Conservation (phyloP, 2,888 invertebrate genomes). For the Cartodere bifasciata region DNA sequence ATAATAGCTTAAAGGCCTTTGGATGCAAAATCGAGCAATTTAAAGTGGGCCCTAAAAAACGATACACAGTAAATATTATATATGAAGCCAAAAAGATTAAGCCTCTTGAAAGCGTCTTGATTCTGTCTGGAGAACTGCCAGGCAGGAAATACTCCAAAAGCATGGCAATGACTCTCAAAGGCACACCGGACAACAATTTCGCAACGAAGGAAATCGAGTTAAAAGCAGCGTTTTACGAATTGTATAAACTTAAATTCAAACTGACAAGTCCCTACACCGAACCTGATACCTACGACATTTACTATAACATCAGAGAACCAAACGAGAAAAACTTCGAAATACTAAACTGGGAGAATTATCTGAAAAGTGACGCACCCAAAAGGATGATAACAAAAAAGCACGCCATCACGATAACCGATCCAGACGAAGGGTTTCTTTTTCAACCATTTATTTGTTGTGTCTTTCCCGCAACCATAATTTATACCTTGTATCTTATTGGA, state of each 20-base stretch:
- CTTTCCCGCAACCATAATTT: constrained; percentile 4
- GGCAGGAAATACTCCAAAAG: constrained; percentile 24
- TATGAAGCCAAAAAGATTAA: constrained; percentile 23
- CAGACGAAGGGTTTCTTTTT: constrained; percentile 8
- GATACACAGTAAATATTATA: constrained; percentile 15
- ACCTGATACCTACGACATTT: constrained; percentile 12
- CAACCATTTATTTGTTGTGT: constrained; percentile 10
- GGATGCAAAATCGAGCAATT: constrained; percentile 3
- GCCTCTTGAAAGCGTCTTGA: constrained; percentile 16
- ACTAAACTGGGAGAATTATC: background rate
- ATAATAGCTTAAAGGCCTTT: constrained; percentile 22
- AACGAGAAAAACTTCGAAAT: background rate
- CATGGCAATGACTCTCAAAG: constrained; percentile 21
- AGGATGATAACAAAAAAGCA: constrained; percentile 6
- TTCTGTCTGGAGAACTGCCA: constrained; percentile 25
- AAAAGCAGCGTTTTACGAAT: constrained; percentile 15
- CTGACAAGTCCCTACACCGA: constrained; percentile 17
- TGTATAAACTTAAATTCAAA: constrained; percentile 10
- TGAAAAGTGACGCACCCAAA: constrained; percentile 10
- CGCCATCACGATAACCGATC: constrained; percentile 5
- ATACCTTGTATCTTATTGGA: constrained; percentile 17
- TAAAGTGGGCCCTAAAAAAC: constrained; percentile 14
- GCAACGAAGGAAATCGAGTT: constrained; percentile 15
- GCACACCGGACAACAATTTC: constrained; percentile 20
- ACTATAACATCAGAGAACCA: constrained; percentile 8